Conservation (phyloP, 2,113 vertebrate species). For the Hyperoodon ampullatus region DNA sequence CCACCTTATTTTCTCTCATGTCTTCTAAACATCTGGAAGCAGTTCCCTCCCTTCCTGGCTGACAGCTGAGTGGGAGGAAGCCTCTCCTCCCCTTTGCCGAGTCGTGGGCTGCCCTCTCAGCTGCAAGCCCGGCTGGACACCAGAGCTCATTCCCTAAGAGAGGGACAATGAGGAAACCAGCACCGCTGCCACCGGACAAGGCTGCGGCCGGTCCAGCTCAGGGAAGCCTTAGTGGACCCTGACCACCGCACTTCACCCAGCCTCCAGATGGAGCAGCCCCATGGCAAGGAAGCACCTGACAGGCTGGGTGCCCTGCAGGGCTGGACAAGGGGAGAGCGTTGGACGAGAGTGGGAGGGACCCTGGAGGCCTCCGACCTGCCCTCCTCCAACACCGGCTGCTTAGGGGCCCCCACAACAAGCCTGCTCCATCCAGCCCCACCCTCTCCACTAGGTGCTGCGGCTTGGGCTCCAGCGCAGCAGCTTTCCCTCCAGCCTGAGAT, state of each 20-base stretch:
- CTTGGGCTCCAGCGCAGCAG: not conserved
- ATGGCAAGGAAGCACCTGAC: not conserved
- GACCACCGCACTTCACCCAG: not conserved
- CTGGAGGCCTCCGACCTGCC: not conserved
- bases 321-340: accelerated
- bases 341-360: not conserved
- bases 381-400: too few species aligned
- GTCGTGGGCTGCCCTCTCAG: not conserved
- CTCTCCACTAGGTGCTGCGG: not conserved
- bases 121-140: not conserved
- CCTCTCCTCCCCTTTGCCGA: not conserved
- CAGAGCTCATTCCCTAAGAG: not conserved
- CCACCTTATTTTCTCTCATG: not conserved
- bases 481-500: not conserved
- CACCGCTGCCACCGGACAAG: accelerated
- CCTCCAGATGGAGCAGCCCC: not conserved
- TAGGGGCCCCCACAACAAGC: not conserved
- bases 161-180: not conserved
- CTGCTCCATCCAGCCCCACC: not conserved
- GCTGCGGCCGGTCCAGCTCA: not conserved
- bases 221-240: not conserved
- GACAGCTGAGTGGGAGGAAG: conserved; percentile 67
- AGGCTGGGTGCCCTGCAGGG: not conserved
- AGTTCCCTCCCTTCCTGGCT: conserved; percentile 60
- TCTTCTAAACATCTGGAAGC: conserved; percentile 71